phyloP scores from a whole-genome alignment of 2,888 invertebrate genomes.

The Ophioninae sp. region DNA sequence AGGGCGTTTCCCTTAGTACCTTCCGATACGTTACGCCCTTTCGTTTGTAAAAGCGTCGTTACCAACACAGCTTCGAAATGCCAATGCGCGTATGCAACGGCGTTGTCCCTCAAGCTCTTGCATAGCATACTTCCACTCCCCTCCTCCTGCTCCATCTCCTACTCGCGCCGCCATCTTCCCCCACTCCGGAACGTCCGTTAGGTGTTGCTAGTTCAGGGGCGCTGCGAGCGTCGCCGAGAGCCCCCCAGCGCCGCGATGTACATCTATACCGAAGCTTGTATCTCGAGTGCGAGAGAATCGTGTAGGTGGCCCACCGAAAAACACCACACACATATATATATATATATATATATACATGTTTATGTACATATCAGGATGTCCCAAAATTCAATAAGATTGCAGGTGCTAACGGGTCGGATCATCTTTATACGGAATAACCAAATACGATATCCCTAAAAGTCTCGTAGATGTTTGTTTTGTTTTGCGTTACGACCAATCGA shows the following conservation, averaged over 20 bases:
- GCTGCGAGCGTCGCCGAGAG: conserved; percentile 52
- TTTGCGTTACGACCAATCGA: too few relatives aligned
- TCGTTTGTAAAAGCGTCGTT: neutral
- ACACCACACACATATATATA: conserved; percentile 22
- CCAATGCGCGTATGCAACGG: conserved; percentile 42
- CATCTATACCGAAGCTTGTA: conserved; percentile 33
- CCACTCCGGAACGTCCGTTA: conserved; percentile 51
- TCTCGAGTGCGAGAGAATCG: conserved; percentile 51
- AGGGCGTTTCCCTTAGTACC: neutral
- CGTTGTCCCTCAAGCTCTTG: conserved; percentile 52
- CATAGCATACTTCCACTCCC: conserved; percentile 18
- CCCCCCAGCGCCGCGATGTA: conserved; percentile 15
- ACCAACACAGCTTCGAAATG: conserved; percentile 16
- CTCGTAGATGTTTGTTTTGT: too few relatives aligned
- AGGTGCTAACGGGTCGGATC: too few relatives aligned
- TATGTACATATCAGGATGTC: too few relatives aligned
- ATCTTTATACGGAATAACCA: too few relatives aligned
- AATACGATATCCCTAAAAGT: too few relatives aligned
- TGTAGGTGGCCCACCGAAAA: conserved; percentile 56
- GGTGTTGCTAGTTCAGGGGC: conserved; percentile 57
- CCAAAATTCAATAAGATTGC: too few relatives aligned
- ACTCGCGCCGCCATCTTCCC: neutral
- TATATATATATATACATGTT: too few relatives aligned
- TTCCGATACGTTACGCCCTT: neutral
- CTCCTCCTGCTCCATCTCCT: too few relatives aligned